These are phyloP conservation scores for Noctuana brunneofusca DNA, from an alignment of 2,888 invertebrate species.

Conservation along the genomic window DNA sequence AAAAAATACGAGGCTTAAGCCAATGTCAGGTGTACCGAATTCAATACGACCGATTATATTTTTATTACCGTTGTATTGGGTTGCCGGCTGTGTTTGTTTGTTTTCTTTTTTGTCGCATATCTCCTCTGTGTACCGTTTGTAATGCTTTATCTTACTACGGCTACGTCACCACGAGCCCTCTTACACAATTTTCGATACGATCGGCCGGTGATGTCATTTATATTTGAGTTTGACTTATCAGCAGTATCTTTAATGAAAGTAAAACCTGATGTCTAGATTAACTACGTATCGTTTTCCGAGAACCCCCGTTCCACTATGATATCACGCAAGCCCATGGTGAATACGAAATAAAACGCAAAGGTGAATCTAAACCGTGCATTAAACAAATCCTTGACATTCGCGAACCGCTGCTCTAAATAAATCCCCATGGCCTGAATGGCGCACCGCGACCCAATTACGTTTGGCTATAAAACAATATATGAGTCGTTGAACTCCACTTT, in stretches of 20 bases:
- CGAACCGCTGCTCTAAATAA: slow-evolving; percentile 51
- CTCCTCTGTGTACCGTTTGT: slow-evolving; percentile 40
- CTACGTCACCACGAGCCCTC: slow-evolving; percentile 34
- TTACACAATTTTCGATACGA: slow-evolving; percentile 13
- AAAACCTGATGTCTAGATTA: slow-evolving; percentile 12
- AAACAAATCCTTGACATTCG: slow-evolving; percentile 33
- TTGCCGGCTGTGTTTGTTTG: slow-evolving; percentile 46
- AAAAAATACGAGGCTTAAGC: slow-evolving; percentile 56
- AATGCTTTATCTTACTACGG: slow-evolving; percentile 40
- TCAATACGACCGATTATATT: slow-evolving; percentile 61
- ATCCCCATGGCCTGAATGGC: slow-evolving; percentile 65
- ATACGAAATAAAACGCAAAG: slow-evolving; percentile 35
- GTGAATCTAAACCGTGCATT: slow-evolving; percentile 20
- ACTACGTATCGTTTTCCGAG: slow-evolving; percentile 2
- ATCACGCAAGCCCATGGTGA: neutral
- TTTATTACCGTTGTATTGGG: slow-evolving; percentile 53
- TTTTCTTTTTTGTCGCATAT: slow-evolving; percentile 47
- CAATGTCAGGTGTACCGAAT: slow-evolving; percentile 71
- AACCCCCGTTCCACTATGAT: neutral
- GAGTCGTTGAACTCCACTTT: slow-evolving; percentile 75
- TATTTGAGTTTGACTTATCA: slow-evolving; percentile 28
- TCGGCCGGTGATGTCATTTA: slow-evolving; percentile 32
- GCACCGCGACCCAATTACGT: slow-evolving; percentile 76
- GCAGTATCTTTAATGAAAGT: slow-evolving; percentile 15
- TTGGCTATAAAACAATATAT: slow-evolving; percentile 76